These are phyloP conservation scores for Drosophila parabipectinata DNA, from an alignment of 1,140 invertebrate species.

Conservation along the genomic window DNA sequence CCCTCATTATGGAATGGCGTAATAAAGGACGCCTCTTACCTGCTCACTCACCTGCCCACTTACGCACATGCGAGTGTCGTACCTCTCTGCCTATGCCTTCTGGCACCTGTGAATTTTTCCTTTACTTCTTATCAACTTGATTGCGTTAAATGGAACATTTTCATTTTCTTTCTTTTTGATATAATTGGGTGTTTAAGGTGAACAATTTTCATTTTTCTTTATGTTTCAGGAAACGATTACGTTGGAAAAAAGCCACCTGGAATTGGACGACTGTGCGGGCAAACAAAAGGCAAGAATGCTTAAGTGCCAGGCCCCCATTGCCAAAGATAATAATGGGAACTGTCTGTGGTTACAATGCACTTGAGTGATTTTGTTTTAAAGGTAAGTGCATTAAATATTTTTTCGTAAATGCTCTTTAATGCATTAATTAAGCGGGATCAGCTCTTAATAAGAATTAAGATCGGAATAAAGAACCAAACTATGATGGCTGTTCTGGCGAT, in stretches of 20 bases:
- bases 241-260: conserved; percentile 20
- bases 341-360: conserved; percentile 25
- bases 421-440: no score
- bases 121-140: conserved; percentile 68
- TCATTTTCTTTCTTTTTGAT: conserved; percentile 44
- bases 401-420: neutral
- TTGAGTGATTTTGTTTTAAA: conserved; percentile 19
- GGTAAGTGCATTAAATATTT: conserved; percentile 19
- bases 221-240: conserved; percentile 71
- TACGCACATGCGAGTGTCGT: neutral
- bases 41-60: conserved; percentile 15
- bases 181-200: conserved; percentile 79
- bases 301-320: conserved; percentile 34
- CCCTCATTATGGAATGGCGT: conserved; percentile 49
- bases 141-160: conserved; percentile 74
- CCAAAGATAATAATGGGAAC: conserved; percentile 10
- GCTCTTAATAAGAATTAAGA: no score
- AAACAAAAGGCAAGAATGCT: conserved; percentile 40
- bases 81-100: conserved; percentile 27
- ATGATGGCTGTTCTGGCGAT: no score
- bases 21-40: conserved; percentile 45
- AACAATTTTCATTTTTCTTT: conserved; percentile 52
- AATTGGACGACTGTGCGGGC: neutral
- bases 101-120: conserved; percentile 50
- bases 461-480: no score